Conservation (phyloP, 1,140 invertebrate species). For the Papilio aristodemus region DNA sequence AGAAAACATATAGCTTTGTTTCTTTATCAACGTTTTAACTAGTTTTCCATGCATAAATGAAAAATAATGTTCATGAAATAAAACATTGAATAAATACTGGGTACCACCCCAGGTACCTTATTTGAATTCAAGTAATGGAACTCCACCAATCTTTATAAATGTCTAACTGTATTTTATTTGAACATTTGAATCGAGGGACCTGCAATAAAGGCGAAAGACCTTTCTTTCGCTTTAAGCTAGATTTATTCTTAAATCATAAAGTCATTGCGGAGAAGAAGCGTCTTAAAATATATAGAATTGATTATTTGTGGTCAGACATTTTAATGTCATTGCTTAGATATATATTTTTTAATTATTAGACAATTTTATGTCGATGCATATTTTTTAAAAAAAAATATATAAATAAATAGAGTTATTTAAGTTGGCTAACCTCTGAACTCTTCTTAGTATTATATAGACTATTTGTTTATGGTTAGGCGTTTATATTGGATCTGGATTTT, state of each 20-base stretch:
- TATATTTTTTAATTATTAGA: no score
- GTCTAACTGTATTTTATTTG: slow-evolving; percentile 23
- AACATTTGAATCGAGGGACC: slow-evolving; percentile 20
- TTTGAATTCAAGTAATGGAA: slow-evolving; percentile 19
- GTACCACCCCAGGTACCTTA: slow-evolving; percentile 3
- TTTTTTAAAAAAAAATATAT: no score
- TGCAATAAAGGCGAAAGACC: slow-evolving; percentile 20
- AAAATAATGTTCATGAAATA: neutral
- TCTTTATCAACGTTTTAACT: neutral
- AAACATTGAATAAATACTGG: neutral
- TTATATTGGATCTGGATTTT: no score
- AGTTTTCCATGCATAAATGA: neutral
- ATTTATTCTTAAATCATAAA: slow-evolving; percentile 4
- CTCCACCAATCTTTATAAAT: slow-evolving; percentile 25
- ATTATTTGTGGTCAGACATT: neutral
- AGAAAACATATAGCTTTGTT: neutral
- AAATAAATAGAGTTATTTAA: no score
- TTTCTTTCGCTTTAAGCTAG: slow-evolving; percentile 15
- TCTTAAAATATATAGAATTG: neutral
- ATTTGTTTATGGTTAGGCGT: no score
- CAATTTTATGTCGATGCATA: no score
- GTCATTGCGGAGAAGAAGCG: neutral
- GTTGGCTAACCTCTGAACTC: no score
- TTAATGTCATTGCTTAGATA: no score
- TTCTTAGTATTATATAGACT: no score